Evolutionary conservation across 2,797 vertebrate genomes (phyloP).

Genomic region (Apodemus agrarius): DNA sequence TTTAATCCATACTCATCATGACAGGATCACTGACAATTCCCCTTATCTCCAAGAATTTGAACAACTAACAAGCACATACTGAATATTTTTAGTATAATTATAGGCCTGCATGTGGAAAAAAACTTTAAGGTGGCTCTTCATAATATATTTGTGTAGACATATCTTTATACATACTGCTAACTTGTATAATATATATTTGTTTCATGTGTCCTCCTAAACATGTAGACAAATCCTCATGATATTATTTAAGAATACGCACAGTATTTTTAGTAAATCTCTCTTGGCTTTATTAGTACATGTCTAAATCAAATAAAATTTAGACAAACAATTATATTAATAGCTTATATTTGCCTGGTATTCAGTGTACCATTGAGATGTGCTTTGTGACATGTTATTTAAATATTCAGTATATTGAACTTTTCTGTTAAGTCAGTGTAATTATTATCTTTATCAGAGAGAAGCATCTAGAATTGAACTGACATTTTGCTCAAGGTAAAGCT

Average conservation of each 20-base stretch:
- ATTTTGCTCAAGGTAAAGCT: not conserved
- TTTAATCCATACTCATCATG: not conserved
- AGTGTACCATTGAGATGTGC: not conserved
- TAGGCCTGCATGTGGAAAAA: not conserved
- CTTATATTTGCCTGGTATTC: not conserved
- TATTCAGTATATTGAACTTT: not conserved
- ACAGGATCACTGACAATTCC: not conserved
- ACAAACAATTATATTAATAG: not conserved
- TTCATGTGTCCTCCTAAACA: not conserved
- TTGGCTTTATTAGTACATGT: not conserved
- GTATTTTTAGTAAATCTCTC: not conserved
- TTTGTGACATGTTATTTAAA: not conserved
- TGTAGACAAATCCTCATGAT: not conserved
- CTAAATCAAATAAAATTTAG: conserved; percentile 13
- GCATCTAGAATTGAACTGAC: not conserved
- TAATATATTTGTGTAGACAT: not conserved
- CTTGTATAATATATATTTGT: not conserved
- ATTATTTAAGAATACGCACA: not conserved
- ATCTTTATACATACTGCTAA: not conserved
- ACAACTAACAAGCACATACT: not conserved
- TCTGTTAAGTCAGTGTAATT: not conserved
- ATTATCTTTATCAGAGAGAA: not conserved
- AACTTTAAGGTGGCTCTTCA: not conserved
- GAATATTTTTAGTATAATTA: not conserved
- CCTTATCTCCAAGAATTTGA: not conserved